Evolutionary conservation across 2,888 invertebrate genomes (phyloP).

Genomic region (Diachrysia chrysitis): DNA sequence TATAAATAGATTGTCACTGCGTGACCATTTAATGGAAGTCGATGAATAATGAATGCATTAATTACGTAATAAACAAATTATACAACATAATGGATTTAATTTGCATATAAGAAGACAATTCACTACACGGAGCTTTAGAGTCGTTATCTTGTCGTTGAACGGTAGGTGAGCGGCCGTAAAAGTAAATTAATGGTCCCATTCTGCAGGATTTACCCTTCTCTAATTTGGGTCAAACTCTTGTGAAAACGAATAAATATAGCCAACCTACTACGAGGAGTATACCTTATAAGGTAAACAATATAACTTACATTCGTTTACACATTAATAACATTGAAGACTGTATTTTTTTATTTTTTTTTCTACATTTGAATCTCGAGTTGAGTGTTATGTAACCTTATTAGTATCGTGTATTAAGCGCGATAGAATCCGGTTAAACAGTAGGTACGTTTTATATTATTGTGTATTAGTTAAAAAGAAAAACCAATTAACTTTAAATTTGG

Average conservation of each 20-base stretch:
- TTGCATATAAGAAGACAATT: conserved; percentile 58
- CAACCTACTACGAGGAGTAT: conserved; percentile 46
- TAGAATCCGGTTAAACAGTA: too few species aligned
- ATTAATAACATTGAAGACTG: background rate
- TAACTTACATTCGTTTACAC: conserved; percentile 15
- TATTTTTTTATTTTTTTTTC: background rate
- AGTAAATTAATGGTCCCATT: conserved; percentile 72
- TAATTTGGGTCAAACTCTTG: conserved; percentile 73
- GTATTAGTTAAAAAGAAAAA: background rate
- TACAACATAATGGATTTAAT: conserved; percentile 51
- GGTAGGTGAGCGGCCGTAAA: conserved; percentile 72
- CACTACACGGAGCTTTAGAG: conserved; percentile 55
- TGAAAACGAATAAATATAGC: conserved; percentile 59
- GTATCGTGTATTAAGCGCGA: too few species aligned
- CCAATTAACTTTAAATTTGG: background rate
- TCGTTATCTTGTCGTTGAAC: conserved; percentile 72
- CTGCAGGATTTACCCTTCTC: conserved; percentile 59
- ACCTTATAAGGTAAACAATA: conserved; percentile 52
- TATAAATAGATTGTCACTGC: conserved; percentile 30
- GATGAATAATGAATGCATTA: conserved; percentile 31
- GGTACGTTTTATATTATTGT: too few species aligned
- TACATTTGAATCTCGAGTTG: too few species aligned
- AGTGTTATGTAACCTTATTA: too few species aligned
- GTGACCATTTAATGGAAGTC: conserved; percentile 25
- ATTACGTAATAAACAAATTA: conserved; percentile 51